Conservation (phyloP, 2,797 vertebrate genomes). For the Thripadectes ignobilis region DNA sequence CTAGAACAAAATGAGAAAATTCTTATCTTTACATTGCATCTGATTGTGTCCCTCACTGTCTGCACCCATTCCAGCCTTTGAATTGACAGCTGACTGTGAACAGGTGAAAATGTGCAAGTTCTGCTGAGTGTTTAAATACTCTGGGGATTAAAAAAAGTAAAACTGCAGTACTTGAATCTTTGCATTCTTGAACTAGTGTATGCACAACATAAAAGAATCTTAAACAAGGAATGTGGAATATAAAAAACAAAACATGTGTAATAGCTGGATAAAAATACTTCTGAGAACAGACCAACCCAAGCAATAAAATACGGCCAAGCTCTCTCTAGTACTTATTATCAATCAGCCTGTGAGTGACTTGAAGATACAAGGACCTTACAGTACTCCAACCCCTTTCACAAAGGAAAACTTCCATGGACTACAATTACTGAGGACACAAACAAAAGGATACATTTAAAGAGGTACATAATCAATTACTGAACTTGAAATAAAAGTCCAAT, state of each 20-base stretch:
- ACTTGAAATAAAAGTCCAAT: neutral
- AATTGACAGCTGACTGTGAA: neutral
- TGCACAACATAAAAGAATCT: neutral
- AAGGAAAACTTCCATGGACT: neutral
- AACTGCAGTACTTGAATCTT: neutral
- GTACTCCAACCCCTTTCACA: fast-evolving
- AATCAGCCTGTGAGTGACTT: fast-evolving
- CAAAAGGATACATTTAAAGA: neutral
- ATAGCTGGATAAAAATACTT: neutral
- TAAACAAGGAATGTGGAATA: neutral
- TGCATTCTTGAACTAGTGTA: neutral
- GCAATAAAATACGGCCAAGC: neutral
- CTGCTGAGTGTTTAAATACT: neutral
- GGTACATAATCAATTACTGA: neutral
- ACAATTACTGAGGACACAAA: neutral
- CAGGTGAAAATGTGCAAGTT: neutral
- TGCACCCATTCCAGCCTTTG: neutral
- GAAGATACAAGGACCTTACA: neutral
- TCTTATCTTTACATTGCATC: neutral
- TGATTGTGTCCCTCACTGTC: fast-evolving
- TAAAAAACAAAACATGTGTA: fast-evolving
- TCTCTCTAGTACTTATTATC: neutral
- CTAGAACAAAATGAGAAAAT: slow-evolving; percentile 70
- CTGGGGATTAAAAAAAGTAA: neutral
- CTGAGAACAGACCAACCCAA: neutral